phyloP scores from a whole-genome alignment of 2,113 vertebrate genomes.

The Syrmaticus mikado region DNA sequence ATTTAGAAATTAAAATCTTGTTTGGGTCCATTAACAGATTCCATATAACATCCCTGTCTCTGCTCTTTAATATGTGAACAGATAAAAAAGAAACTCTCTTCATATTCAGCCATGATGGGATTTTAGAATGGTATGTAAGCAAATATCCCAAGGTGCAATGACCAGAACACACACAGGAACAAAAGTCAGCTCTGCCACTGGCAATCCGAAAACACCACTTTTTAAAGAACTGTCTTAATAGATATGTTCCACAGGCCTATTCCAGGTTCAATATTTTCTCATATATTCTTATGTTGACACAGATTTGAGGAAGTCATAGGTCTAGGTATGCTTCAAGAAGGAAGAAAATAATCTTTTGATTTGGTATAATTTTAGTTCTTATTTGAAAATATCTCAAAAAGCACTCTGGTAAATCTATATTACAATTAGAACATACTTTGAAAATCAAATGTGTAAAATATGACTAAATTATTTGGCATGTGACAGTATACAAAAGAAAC shows the following conservation, averaged over 20 bases:
- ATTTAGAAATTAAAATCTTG: background rate
- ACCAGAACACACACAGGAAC: background rate
- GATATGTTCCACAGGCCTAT: background rate
- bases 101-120: background rate
- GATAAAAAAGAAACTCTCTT: background rate
- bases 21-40: background rate
- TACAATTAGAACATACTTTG: background rate
- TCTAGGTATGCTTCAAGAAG: background rate
- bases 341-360: background rate
- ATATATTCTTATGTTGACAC: background rate
- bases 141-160: background rate
- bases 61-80: background rate
- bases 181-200: background rate
- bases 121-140: background rate
- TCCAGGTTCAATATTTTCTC: background rate
- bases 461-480: background rate
- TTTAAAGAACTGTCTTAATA: background rate
- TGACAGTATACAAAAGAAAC: background rate
- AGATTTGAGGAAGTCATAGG: background rate
- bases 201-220: background rate
- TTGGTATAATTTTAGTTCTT: background rate
- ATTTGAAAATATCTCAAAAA: background rate
- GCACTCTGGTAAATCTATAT: background rate
- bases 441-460: background rate
- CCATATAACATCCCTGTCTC: background rate